These are phyloP conservation scores for Centropus unirufus DNA, from an alignment of 2,113 vertebrate species.

Conservation along the genomic window DNA sequence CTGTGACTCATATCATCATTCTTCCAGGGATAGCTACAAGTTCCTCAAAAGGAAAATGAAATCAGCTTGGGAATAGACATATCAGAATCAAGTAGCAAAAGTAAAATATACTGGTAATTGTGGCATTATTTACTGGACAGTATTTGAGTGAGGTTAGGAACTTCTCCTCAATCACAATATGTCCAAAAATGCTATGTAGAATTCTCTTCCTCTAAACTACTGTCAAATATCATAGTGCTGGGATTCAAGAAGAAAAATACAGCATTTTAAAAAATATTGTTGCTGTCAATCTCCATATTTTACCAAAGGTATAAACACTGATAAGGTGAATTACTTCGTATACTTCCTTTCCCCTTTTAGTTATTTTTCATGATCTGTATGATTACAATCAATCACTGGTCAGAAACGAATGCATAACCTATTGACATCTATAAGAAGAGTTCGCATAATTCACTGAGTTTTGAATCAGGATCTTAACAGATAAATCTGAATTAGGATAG, in stretches of 20 bases:
- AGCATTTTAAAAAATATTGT: background rate
- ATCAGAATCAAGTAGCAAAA: background rate
- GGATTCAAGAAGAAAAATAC: background rate
- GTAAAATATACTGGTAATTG: background rate
- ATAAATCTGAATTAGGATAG: background rate
- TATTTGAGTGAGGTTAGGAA: background rate
- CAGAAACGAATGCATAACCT: background rate
- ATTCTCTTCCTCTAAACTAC: background rate
- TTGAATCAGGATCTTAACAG: background rate
- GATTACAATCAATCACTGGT: too few relatives aligned
- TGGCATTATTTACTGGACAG: background rate
- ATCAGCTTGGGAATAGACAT: background rate
- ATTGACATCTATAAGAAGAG: background rate
- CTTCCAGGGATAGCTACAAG: background rate
- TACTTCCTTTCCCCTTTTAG: background rate
- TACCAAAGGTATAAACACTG: background rate
- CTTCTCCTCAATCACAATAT: background rate
- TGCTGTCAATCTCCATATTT: background rate
- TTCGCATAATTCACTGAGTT: background rate
- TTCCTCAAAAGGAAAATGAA: background rate
- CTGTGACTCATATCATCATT: background rate
- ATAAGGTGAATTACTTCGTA: background rate
- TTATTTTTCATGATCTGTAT: background rate
- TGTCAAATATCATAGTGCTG: background rate
- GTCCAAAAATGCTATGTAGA: background rate